Evolutionary conservation across 2,888 invertebrate genomes (phyloP).

Genomic region (Bombyx huttoni): DNA sequence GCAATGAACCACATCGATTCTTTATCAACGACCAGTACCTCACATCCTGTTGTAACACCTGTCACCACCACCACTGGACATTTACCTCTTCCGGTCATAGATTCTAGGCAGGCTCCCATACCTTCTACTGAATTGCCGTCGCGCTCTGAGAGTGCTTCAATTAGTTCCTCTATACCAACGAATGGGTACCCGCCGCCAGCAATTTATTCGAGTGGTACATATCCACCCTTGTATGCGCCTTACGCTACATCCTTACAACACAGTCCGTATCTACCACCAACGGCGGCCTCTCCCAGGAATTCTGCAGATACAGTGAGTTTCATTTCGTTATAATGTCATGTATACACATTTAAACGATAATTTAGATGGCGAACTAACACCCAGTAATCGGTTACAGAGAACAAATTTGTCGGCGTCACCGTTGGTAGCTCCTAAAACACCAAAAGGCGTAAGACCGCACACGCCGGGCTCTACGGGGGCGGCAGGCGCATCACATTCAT

Average conservation of each 20-base stretch:
- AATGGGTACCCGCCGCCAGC: slow-evolving; percentile 77
- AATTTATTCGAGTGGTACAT: slow-evolving; percentile 73
- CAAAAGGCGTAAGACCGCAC: slow-evolving; percentile 59
- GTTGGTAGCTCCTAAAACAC: slow-evolving; percentile 63
- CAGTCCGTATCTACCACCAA: slow-evolving; percentile 80
- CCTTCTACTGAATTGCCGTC: slow-evolving; percentile 65
- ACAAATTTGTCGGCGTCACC: slow-evolving; percentile 62
- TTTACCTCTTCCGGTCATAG: slow-evolving; percentile 43
- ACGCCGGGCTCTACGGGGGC: slow-evolving; percentile 59
- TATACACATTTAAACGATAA: too few relatives aligned
- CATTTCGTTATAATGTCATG: background rate
- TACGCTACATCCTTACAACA: slow-evolving; percentile 81
- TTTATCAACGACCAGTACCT: slow-evolving; percentile 25
- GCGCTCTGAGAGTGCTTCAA: slow-evolving; percentile 42
- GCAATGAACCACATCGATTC: slow-evolving; percentile 37
- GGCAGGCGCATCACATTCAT: slow-evolving; percentile 65
- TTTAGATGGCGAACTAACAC: too few relatives aligned
- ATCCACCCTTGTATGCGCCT: slow-evolving; percentile 83
- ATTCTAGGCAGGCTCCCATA: slow-evolving; percentile 45
- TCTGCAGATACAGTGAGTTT: slow-evolving; percentile 65
- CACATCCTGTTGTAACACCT: slow-evolving; percentile 32
- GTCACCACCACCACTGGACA: slow-evolving; percentile 41
- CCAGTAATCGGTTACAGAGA: slow-evolving; percentile 33
- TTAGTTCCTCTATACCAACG: slow-evolving; percentile 78
- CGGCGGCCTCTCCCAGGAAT: slow-evolving; percentile 75